Percentiles rank a stretch among this genome's conserved stretches.
These are phyloP conservation scores for Acridotheres tristis DNA, from an alignment of 2,797 vertebrate genomes.

Conservation along the genomic window DNA sequence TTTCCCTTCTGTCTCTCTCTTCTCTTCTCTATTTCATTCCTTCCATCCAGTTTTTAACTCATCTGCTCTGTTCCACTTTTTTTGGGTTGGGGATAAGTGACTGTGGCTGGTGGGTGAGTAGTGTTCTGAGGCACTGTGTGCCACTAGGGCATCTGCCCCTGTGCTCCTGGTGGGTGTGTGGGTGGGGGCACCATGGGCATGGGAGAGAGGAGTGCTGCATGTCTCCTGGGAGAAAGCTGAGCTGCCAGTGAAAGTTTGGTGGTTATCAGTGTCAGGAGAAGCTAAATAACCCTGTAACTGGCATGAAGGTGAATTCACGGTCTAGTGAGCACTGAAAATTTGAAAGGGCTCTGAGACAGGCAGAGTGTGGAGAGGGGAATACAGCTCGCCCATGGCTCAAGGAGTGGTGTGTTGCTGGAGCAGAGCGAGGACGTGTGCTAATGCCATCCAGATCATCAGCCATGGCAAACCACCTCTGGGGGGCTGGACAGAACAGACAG, in stretches of 20 bases:
- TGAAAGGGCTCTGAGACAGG: constrained; percentile 70
- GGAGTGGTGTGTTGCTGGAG: constrained; percentile 37
- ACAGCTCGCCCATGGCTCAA: neutral
- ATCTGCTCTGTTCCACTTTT: neutral
- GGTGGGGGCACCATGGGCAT: neutral
- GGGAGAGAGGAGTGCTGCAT: neutral
- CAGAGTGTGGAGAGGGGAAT: constrained; percentile 41
- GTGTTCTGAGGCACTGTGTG: neutral
- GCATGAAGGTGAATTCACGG: constrained; percentile 86
- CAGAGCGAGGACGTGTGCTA: neutral
- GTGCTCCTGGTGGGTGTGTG: neutral
- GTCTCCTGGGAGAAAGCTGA: constrained; percentile 43
- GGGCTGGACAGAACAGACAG: neutral
- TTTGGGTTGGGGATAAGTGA: neutral
- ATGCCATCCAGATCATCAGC: neutral
- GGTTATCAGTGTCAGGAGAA: constrained; percentile 76
- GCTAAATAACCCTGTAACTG: constrained; percentile 83
- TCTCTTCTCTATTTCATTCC: constrained; percentile 79
- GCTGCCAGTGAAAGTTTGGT: constrained; percentile 71
- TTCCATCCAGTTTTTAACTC: constrained; percentile 16
- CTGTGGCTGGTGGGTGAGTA: neutral
- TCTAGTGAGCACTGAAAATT: constrained; percentile 81
- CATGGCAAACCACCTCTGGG: neutral
- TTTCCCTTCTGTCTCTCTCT: neutral
- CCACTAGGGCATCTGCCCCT: accelerated